Conservation (phyloP, 2,113 vertebrate genomes). For the Miniopterus natalensis region DNA sequence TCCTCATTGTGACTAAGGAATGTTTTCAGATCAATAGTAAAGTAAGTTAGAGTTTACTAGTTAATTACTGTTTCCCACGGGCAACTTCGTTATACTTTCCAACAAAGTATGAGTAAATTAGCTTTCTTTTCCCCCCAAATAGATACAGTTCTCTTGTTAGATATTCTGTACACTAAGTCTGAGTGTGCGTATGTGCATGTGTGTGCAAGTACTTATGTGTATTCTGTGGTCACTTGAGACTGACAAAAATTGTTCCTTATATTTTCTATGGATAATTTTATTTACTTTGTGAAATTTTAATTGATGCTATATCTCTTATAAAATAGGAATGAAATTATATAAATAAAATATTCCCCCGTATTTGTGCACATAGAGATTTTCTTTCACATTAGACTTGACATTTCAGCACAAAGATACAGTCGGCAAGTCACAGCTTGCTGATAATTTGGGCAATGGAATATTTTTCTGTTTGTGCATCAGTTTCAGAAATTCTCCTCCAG, state of each 20-base stretch:
- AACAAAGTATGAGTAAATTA: constrained; percentile 11
- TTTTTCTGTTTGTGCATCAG: constrained; percentile 26
- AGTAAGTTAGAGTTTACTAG: constrained; percentile 58
- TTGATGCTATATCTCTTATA: not conserved
- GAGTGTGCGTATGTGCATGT: not conserved
- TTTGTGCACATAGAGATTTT: constrained; percentile 24
- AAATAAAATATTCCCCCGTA: not conserved
- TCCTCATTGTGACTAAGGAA: constrained; percentile 67
- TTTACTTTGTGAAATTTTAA: constrained; percentile 37
- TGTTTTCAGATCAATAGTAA: constrained; percentile 66
- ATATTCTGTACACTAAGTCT: not conserved
- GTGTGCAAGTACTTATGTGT: not conserved
- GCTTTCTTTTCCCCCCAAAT: not conserved
- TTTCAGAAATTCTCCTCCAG: not conserved
- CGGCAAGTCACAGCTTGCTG: not conserved
- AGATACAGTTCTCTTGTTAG: not conserved
- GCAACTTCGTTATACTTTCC: not conserved
- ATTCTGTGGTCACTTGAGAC: not conserved
- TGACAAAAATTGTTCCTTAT: not conserved
- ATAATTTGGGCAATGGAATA: not conserved
- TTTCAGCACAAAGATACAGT: constrained; percentile 11
- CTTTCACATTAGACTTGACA: not conserved
- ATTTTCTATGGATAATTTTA: constrained; percentile 49
- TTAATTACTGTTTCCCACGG: not conserved
- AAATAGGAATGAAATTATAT: constrained; percentile 1